Evolutionary conservation across 1,140 invertebrate species (phyloP), one percentile per base, ranked within the genome.

Genomic region (Drosophila santomea): DNA sequence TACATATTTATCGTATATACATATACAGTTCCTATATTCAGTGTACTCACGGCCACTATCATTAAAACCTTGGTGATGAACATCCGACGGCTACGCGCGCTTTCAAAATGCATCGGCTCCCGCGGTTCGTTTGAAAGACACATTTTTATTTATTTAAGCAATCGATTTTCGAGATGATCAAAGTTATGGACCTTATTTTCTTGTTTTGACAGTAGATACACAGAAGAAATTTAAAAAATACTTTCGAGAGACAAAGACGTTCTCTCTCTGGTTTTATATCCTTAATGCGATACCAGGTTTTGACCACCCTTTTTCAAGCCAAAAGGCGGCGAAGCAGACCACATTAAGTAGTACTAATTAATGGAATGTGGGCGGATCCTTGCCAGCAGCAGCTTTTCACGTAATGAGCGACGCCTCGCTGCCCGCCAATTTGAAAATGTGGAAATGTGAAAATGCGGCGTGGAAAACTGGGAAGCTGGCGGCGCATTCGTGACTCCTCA

Each of bases 401-500:
- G 36, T 71, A 80, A 80, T 66, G 74, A 78, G 74, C 23, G 51
- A 62, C 64, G 74, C 74, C 52, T 77, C 51, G 75, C 50, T 71
- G 74, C 39, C 39, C 20, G 41, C 56, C 66, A 77, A 77, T 77
- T 32, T 77, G 57, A n/a, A 51, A 77, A 75, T 44, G 74, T 45
- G 73, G 7, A 32, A 77, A 77, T 77, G 50, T 77, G 57, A 17
- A 51, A 77, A 75, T 50, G 74, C 52, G 74, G 47, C 32, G 15
- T 48, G 54, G 45, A 74, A 74, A 62, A 35, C 48, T 67, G 41
- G 38, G 58, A 63, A 47, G 60, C 64, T 52, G 57, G 50, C 44
- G 56, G 36, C 51, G 81, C 69, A 86, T 86, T 89, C 83, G 81
- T 83, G 66, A 78, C 71, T 71, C 50, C 38, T 80, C 84, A 88